Percentiles rank a stretch among this genome's conserved stretches.
Conservation (phyloP, 1,140 invertebrate species). For the Drosophila funebris region DNA sequence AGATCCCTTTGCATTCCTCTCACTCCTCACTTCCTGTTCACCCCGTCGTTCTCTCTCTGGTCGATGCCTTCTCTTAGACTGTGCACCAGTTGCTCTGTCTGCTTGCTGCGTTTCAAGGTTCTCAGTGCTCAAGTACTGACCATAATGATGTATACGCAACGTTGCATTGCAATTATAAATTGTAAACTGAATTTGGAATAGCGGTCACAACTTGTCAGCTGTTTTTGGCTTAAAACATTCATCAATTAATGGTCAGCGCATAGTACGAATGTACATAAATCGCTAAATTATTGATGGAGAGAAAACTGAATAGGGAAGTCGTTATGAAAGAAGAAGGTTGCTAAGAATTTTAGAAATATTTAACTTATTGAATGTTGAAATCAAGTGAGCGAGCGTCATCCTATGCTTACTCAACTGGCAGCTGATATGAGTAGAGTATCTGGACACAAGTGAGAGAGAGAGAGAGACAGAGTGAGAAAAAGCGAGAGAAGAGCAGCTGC, state of each 20-base stretch:
- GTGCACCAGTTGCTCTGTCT: background rate
- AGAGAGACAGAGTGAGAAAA: too few relatives aligned
- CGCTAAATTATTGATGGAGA: too few relatives aligned
- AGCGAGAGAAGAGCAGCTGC: too few relatives aligned
- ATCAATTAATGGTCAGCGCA: background rate
- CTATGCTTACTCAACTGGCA: too few relatives aligned
- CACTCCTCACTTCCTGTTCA: background rate
- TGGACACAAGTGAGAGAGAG: too few relatives aligned
- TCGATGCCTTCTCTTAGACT: background rate
- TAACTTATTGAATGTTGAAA: too few relatives aligned
- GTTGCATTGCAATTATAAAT: slow-evolving; percentile 46
- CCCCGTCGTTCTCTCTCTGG: background rate
- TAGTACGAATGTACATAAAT: background rate
- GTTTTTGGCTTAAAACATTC: background rate
- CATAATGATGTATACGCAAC: slow-evolving; percentile 47
- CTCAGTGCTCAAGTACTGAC: slow-evolving; percentile 39
- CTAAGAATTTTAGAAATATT: too few relatives aligned
- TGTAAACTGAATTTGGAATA: slow-evolving; percentile 19
- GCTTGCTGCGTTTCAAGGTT: slow-evolving; percentile 21
- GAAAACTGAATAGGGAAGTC: too few relatives aligned
- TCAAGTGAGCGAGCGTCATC: too few relatives aligned
- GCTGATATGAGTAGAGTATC: too few relatives aligned
- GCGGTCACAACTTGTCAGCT: background rate
- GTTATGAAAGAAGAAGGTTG: too few relatives aligned
- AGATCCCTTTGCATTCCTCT: background rate